Conservation (phyloP, 2,113 vertebrate genomes). For the Acanthochromis polyacanthus region DNA sequence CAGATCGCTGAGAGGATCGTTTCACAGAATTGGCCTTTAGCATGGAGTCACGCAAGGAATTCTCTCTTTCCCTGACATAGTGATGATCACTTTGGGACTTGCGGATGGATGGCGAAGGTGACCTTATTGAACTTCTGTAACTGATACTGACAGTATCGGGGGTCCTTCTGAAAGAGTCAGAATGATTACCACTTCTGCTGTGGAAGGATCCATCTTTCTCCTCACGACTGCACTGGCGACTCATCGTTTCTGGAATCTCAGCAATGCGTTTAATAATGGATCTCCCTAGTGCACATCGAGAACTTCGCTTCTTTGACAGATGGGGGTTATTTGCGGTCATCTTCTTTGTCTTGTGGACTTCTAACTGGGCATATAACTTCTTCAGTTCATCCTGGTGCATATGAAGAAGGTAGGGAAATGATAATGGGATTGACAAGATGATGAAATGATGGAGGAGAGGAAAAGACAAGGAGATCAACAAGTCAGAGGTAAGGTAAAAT, state of each 20-base stretch:
- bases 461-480: conserved; percentile 51
- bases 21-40: conserved; percentile 71
- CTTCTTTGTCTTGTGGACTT: conserved; percentile 91
- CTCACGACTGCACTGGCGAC: conserved; percentile 85
- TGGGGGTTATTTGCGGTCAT: conserved; percentile 95
- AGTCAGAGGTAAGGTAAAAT: conserved; percentile 55
- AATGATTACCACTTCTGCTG: conserved; percentile 63
- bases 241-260: conserved; percentile 87
- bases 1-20: conserved; percentile 73
- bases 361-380: conserved; percentile 94
- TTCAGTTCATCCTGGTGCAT: conserved; percentile 92
- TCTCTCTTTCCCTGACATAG: conserved; percentile 70
- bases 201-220: conserved; percentile 81
- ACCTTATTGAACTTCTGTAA: conserved; percentile 78
- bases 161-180: conserved; percentile 78
- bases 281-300: conserved; percentile 85
- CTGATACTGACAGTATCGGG: conserved; percentile 66
- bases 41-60: conserved; percentile 75
- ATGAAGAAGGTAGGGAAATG: conserved; percentile 46
- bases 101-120: conserved; percentile 62
- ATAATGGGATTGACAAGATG: conserved; percentile 47
- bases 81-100: conserved; percentile 86
- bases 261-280: conserved; percentile 85
- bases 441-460: conserved; percentile 45
- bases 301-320: conserved; percentile 88